phyloP scores from a whole-genome alignment of 2,888 invertebrate species.

The Tetranychus truncatus region DNA sequence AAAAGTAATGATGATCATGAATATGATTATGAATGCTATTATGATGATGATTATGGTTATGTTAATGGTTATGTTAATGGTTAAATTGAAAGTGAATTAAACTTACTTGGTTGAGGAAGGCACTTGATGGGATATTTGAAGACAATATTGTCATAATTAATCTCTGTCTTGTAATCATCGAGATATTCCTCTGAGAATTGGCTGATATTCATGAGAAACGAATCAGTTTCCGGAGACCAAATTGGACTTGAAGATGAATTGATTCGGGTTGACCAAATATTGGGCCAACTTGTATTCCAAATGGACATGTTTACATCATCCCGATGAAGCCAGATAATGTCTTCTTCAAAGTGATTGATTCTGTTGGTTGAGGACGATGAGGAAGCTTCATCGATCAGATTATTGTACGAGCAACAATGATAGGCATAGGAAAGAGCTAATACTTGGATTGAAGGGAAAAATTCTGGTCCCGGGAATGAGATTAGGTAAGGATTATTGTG shows the following conservation, averaged over 20 bases:
- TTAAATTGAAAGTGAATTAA: background rate
- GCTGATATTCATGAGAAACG: conserved; percentile 37
- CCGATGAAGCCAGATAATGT: conserved; percentile 26
- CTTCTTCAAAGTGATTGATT: conserved; percentile 22
- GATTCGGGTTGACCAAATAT: conserved; percentile 58
- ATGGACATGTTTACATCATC: conserved; percentile 24
- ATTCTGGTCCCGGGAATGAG: conserved; percentile 67
- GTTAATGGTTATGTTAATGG: too few species aligned
- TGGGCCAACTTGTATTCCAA: conserved; percentile 40
- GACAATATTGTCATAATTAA: conserved; percentile 21
- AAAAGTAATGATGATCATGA: too few species aligned
- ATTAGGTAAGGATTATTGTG: conserved; percentile 73
- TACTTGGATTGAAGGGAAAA: conserved; percentile 66
- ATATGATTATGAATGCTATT: too few species aligned
- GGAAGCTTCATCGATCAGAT: conserved; percentile 36
- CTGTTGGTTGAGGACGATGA: background rate
- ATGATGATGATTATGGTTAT: too few species aligned
- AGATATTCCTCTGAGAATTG: conserved; percentile 54
- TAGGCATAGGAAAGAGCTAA: conserved; percentile 79
- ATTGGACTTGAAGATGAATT: conserved; percentile 41
- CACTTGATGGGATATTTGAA: conserved; percentile 26
- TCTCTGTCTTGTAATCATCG: conserved; percentile 31
- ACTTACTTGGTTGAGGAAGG: conserved; percentile 31
- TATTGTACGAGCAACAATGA: conserved; percentile 70
- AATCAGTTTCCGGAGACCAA: background rate